Base-by-base conservation (phyloP, 2,888 invertebrate genomes). In the Mimas tiliae region DNA sequence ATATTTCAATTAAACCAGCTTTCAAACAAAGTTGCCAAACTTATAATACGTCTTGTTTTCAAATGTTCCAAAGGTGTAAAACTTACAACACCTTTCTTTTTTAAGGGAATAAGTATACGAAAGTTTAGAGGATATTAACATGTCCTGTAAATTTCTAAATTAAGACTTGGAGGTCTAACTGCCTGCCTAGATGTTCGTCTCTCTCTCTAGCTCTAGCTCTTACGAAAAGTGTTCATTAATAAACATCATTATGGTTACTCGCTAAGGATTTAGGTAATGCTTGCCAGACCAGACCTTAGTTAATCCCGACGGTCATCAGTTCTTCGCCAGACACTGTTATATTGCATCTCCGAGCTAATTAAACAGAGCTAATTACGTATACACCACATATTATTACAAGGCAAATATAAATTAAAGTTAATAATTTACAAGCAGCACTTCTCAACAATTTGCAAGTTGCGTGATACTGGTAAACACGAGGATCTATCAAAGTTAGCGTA, bases 401-500 rank as follows among this genome's bases (percentile, higher is more conserved):
- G 73, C 50, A 66, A 76, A 73, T 69, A 76, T 69, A 76, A 76
- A 69, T 65, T 62, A 67, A 47, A 50, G 65, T 74, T 70, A 66
- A 69, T 73, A 70, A 70, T 68, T 67, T 62, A 63, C 19, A 58
- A 58, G 58, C 58, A 58, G 38, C 58, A 42, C 19, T 58, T 58
- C 58, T 42, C 58, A 33, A 68, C 69, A 71, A 71, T 72, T 67
- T 69, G 64, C 58, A 51, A 67, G 69, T 76, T 19, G 78, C 78
- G 76, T 76, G 74, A 70, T 71, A 63, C 50, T 69, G 48, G 65
- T 69, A 63, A 75, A 70, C 34, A 66, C 67, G 68, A 72, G 73
- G 73, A 72, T 75, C 75, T 73, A 74, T 79, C 76, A 73, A 76
- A 76, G 69, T 77, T 74, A 64, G 73, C 70, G 69, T 68, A 65